Evolutionary conservation across 2,113 vertebrate genomes (phyloP), one percentile per base, ranked within the genome.

Genomic region (Rafetus swinhoei): DNA sequence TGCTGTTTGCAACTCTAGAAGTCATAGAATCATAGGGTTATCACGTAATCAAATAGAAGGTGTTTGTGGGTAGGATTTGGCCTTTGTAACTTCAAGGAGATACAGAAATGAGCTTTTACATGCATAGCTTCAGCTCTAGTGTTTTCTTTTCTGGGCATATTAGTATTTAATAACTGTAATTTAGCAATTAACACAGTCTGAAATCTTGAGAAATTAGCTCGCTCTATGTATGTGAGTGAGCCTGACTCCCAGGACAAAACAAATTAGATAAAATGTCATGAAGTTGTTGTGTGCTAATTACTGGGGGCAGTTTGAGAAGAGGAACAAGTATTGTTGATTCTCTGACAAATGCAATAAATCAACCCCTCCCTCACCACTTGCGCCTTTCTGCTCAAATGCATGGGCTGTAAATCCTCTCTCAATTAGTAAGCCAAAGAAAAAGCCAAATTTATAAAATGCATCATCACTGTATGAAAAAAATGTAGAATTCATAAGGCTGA

Each of bases 1-100:
- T 93, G 69, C 85, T 93, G n/a, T 81, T 62, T 95, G 87, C 65
- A 69, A 21, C 92, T 89, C 90, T 93, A 93, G 89, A 86, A 93
- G 88, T 91, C 95, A 91, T 86, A 95, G 39, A 54, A 45, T 92
- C 69, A 86, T 45, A 45, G 45, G 45, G 45, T 45, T 45, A 45
- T 45, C 45, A 45, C 45, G 45, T 45, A 45, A 45, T 45, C 45
- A 45, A 45, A 45, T 7, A 45, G 35, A 76, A 76, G 72, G 45
- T 45, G 39, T 21, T 39, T 76, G 35, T 76, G 35, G 10, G 11
- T 76, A 35, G 35, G 35, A 69, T 32, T 69, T n/a, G 32, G 62
- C 32, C 62, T 69, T 69, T n/a, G 7, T 15, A 1, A 15, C 62
- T 69, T 69, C 62, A 19, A 18, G n/a, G 62, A 18, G 60, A 15